Percentiles rank a stretch among this genome's conserved stretches.
These are phyloP conservation scores for Linepithema humile DNA, from an alignment of 1,140 invertebrate genomes.

Conservation along the genomic window DNA sequence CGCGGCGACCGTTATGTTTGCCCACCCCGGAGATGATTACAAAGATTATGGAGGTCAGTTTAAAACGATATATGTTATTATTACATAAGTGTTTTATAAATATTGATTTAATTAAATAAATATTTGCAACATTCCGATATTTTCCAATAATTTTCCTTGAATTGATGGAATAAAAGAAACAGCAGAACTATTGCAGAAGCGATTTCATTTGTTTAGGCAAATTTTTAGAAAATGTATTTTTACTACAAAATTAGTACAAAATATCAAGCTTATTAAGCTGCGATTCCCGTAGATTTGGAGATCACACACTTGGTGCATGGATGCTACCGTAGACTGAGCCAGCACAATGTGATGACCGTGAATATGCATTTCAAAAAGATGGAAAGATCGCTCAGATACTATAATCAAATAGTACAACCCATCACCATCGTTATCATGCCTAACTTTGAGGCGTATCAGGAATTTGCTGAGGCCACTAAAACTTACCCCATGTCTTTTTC, in stretches of 20 bases:
- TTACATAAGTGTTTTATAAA: background rate
- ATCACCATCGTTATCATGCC: conserved; percentile 37
- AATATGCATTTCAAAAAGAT: background rate
- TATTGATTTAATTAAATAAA: background rate
- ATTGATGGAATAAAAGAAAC: background rate
- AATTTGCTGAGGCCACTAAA: conserved; percentile 1
- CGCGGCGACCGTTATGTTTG: conserved; percentile 44
- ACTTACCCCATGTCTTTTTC: conserved; percentile 39
- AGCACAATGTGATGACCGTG: background rate
- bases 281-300: conserved; percentile 25
- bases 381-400: background rate
- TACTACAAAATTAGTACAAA: no score
- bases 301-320: background rate
- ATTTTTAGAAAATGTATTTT: no score
- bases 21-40: background rate
- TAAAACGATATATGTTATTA: background rate
- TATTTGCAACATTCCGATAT: background rate
- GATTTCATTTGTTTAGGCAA: background rate
- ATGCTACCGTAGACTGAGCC: background rate
- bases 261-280: background rate
- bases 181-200: background rate
- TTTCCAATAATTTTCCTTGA: background rate
- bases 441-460: background rate
- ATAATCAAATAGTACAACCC: conserved; percentile 21
- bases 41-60: conserved; percentile 32